These are phyloP conservation scores for Mizuhopecten yessoensis DNA, from an alignment of 1,140 invertebrate species.

Conservation along the genomic window DNA sequence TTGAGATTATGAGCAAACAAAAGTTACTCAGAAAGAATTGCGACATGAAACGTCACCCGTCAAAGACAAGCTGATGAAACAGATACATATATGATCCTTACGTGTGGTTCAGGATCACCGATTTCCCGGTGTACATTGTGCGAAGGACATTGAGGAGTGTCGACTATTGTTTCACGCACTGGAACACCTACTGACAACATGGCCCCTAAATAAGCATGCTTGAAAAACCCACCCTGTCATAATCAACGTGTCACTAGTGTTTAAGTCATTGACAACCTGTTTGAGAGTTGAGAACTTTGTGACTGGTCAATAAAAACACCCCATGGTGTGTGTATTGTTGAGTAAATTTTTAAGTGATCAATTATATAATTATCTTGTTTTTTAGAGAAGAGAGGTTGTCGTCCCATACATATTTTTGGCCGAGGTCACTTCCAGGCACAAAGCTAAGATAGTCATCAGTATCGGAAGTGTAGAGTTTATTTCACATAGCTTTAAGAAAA, in stretches of 20 bases:
- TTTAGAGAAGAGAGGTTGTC: not conserved
- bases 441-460: not conserved
- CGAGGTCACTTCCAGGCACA: not conserved
- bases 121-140: not conserved
- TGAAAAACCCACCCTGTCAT: not conserved
- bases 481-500: not conserved
- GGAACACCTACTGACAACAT: not conserved
- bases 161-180: not conserved
- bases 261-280: not conserved
- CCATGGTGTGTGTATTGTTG: not conserved
- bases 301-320: not conserved
- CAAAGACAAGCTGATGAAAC: slow-evolving; percentile 5
- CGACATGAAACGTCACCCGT: not conserved
- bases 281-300: not conserved
- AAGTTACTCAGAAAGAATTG: not conserved
- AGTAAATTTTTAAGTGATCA: not conserved
- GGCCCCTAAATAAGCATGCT: not conserved
- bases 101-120: not conserved
- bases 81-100: not conserved
- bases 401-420: not conserved
- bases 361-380: not conserved
- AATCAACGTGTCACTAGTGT: not conserved
- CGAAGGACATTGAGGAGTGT: not conserved
- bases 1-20: slow-evolving; percentile 1
- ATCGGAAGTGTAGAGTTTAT: not conserved